Conservation (phyloP, 1,140 invertebrate species). For the Batillaria attramentaria region DNA sequence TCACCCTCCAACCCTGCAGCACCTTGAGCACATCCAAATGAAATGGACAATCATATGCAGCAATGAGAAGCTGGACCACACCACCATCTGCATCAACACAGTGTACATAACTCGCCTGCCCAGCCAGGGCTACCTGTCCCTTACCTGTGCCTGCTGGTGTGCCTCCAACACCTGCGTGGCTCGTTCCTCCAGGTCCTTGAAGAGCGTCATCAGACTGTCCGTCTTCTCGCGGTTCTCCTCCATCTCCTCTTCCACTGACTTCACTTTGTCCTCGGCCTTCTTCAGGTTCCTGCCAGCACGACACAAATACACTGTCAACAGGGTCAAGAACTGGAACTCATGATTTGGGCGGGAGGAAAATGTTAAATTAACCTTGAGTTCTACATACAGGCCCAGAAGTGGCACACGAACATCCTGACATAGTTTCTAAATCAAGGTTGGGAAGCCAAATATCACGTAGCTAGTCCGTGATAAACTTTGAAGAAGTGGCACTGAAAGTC, state of each 20-base stretch:
- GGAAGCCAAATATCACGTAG: not conserved
- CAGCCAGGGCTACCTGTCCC: not conserved
- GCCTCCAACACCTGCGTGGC: constrained; percentile 73
- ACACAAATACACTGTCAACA: too few relatives aligned
- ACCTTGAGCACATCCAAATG: not conserved
- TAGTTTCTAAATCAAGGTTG: too few relatives aligned
- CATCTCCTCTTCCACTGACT: constrained; percentile 63
- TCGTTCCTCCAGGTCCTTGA: constrained; percentile 67
- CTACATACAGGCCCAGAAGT: too few relatives aligned
- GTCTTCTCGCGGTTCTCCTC: constrained; percentile 64
- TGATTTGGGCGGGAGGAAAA: too few relatives aligned
- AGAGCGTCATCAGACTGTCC: constrained; percentile 56
- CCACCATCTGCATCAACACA: not conserved
- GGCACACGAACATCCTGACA: too few relatives aligned
- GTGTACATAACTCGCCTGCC: too few relatives aligned
- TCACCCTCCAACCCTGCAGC: too few relatives aligned
- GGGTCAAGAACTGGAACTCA: too few relatives aligned
- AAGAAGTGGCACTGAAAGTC: too few relatives aligned
- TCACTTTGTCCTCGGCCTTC: constrained; percentile 80
- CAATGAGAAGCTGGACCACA: not conserved
- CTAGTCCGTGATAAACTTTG: not conserved
- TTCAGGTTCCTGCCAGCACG: constrained; percentile 78
- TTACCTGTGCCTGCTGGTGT: constrained; percentile 71
- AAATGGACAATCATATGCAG: not conserved
- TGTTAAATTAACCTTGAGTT: too few relatives aligned